Percentiles rank a stretch among this genome's conserved stretches.
Conservation (phyloP, 2,113 vertebrate genomes). For the Paralichthys olivaceus region DNA sequence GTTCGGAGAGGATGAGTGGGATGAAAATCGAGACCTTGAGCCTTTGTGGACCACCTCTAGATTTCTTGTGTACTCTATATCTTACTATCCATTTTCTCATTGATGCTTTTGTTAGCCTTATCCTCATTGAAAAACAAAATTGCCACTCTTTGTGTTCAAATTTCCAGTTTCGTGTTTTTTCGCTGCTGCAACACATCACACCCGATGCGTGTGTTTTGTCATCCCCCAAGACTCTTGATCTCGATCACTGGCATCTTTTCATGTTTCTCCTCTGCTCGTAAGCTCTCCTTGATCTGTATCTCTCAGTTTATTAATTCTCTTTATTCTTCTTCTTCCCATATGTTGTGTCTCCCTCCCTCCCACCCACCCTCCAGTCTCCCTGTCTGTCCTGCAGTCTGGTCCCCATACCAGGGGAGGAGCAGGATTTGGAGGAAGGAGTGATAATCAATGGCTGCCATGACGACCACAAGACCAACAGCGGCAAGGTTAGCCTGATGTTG, state of each 20-base stretch:
- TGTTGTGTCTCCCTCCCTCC: not conserved
- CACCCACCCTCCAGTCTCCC: slow-evolving; percentile 77
- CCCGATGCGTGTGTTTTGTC: not conserved
- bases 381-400: slow-evolving; percentile 87
- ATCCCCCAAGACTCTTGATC: not conserved
- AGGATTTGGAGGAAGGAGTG: slow-evolving; percentile 80
- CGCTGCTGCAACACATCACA: not conserved
- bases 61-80: slow-evolving; percentile 11
- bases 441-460: slow-evolving; percentile 89
- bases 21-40: slow-evolving; percentile 34
- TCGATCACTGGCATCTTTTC: not conserved
- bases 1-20: slow-evolving; percentile 24
- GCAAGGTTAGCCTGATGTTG: slow-evolving; percentile 73
- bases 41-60: not conserved
- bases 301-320: slow-evolving; percentile 27
- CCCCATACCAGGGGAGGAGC: slow-evolving; percentile 82
- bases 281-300: slow-evolving; percentile 18
- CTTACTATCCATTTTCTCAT: not conserved
- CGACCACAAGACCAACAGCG: slow-evolving; percentile 85
- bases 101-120: not conserved
- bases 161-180: not conserved
- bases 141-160: not conserved
- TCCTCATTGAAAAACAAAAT: not conserved
- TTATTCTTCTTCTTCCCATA: slow-evolving; percentile 16
- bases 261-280: not conserved